A percentile compares a stretch with the other conserved stretches of the same genome.
Evolutionary conservation across 2,113 vertebrate genomes (phyloP).

Genomic region (Gopherus flavomarginatus): DNA sequence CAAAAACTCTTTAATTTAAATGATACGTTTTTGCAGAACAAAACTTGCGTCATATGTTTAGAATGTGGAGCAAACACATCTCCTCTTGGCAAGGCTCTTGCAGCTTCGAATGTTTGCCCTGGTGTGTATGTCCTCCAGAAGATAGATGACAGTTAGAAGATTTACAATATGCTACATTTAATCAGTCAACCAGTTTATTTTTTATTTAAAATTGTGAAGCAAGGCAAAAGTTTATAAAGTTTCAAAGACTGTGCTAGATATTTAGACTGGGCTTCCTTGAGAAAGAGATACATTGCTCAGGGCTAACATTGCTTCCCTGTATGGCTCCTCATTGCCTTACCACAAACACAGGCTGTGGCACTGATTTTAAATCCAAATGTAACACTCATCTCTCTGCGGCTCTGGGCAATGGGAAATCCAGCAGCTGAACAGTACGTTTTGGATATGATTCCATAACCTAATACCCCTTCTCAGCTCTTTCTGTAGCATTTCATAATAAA

Average conservation of each 20-base stretch:
- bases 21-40: slow-evolving; percentile 45
- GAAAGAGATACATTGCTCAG: neutral
- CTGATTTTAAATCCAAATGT: neutral
- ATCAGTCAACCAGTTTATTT: slow-evolving; percentile 16
- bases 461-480: neutral
- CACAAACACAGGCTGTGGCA: neutral
- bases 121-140: neutral
- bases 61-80: slow-evolving; percentile 9
- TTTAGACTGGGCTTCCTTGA: neutral
- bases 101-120: neutral
- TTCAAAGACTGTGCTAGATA: neutral
- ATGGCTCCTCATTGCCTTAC: accelerated
- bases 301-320: neutral
- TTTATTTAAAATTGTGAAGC: slow-evolving; percentile 34
- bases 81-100: neutral
- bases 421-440: neutral
- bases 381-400: slow-evolving; percentile 10
- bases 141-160: slow-evolving; percentile 13
- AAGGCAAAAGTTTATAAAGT: slow-evolving; percentile 4
- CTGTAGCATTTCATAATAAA: neutral
- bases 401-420: neutral
- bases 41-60: slow-evolving; percentile 44
- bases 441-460: neutral
- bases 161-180: slow-evolving; percentile 37
- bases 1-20: slow-evolving; percentile 45